Percentiles rank a stretch among this genome's conserved stretches.
Conservation (phyloP, 2,888 invertebrate genomes). For the Rhingia campestris region DNA sequence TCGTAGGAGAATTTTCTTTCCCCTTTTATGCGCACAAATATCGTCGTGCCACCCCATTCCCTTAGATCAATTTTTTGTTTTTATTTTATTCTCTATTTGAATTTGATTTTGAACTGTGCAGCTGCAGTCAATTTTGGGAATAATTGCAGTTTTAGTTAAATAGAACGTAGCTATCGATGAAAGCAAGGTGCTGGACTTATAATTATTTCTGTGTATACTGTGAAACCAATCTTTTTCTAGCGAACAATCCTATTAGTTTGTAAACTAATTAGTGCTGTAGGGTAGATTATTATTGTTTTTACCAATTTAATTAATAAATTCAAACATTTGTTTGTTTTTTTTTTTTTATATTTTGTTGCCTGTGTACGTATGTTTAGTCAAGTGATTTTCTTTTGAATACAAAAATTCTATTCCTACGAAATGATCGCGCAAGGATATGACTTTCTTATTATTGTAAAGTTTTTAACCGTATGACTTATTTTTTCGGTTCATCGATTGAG, state of each 20-base stretch:
- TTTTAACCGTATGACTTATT: background rate
- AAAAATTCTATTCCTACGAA: slow-evolving; percentile 20
- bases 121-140: slow-evolving; percentile 29
- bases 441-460: slow-evolving; percentile 15
- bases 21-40: slow-evolving; percentile 4
- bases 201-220: slow-evolving; percentile 53
- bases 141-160: slow-evolving; percentile 5
- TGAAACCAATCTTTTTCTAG: slow-evolving; percentile 31
- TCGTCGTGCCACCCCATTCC: slow-evolving; percentile 10
- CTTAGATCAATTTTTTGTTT: slow-evolving; percentile 57
- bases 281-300: slow-evolving; percentile 32
- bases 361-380: slow-evolving; percentile 14
- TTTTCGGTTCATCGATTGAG: slow-evolving; percentile 1
- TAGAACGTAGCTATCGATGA: slow-evolving; percentile 15
- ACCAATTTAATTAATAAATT: slow-evolving; percentile 1
- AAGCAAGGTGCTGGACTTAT: slow-evolving; percentile 62
- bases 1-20: slow-evolving; percentile 85
- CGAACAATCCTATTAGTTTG: slow-evolving; percentile 66
- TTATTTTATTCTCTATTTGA: slow-evolving; percentile 33
- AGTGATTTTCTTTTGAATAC: slow-evolving; percentile 2
- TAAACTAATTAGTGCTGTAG: slow-evolving; percentile 53
- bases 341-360: slow-evolving; percentile 9
- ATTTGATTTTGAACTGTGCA: slow-evolving; percentile 4
- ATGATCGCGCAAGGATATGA: background rate
- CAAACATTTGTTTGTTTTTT: background rate